Evolutionary conservation across 1,140 invertebrate species (phyloP).

Genomic region (Calosoma granatense): DNA sequence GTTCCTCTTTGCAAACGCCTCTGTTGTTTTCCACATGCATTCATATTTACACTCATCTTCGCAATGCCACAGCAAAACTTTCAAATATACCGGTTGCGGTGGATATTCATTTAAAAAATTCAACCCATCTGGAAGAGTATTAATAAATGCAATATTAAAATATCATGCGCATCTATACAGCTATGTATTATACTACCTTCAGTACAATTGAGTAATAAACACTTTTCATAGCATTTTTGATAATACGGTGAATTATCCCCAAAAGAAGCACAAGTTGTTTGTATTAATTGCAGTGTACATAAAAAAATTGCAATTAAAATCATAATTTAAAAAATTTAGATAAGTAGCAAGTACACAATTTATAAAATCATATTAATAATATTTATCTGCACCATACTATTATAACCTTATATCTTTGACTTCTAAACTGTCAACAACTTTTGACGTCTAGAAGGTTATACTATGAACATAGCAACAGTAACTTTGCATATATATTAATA

Average conservation of each 20-base stretch:
- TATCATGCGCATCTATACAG: not conserved
- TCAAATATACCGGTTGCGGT: slow-evolving; percentile 41
- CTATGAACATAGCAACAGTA: too few relatives aligned
- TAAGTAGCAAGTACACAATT: too few relatives aligned
- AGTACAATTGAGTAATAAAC: slow-evolving; percentile 30
- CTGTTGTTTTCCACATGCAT: slow-evolving; percentile 91
- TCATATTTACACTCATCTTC: slow-evolving; percentile 73
- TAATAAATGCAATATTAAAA: not conserved
- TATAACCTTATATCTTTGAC: too few relatives aligned
- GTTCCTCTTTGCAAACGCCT: slow-evolving; percentile 57
- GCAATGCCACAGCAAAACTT: slow-evolving; percentile 62
- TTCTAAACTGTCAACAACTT: too few relatives aligned
- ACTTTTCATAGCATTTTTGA: slow-evolving; percentile 31
- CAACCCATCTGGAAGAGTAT: not conserved
- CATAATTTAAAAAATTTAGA: too few relatives aligned
- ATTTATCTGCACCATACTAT: too few relatives aligned
- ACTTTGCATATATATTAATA: too few relatives aligned
- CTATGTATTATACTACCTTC: slow-evolving; percentile 19
- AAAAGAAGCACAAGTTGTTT: slow-evolving; percentile 15
- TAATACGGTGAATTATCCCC: slow-evolving; percentile 32
- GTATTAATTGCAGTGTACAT: slow-evolving; percentile 13
- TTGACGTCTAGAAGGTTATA: too few relatives aligned
- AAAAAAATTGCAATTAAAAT: too few relatives aligned
- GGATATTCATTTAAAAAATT: not conserved
- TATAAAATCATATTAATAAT: too few relatives aligned